A percentile compares a stretch with the other conserved stretches of the same genome.
phyloP scores from a whole-genome alignment of 1,140 invertebrate species.

The Camponotus vicinus region DNA sequence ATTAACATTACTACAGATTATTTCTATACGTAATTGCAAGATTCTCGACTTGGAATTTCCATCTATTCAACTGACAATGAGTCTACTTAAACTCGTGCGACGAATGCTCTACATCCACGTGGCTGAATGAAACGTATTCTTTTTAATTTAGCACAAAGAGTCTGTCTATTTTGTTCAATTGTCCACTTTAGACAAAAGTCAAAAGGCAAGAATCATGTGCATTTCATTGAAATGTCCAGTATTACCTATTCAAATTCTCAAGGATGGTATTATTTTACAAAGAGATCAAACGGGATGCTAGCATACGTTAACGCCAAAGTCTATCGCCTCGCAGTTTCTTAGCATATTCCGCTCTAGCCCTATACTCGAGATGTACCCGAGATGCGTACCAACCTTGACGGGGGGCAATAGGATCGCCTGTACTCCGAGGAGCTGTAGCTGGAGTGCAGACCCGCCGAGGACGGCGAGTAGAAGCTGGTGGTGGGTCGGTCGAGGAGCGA shows the following conservation, averaged over 20 bases:
- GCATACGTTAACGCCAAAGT: too few relatives aligned
- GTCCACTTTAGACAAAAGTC: too few relatives aligned
- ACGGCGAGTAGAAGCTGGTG: conserved; percentile 72
- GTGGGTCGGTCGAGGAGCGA: conserved; percentile 70
- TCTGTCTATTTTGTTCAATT: too few relatives aligned
- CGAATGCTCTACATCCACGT: background rate
- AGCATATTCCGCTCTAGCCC: too few relatives aligned
- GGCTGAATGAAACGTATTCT: background rate
- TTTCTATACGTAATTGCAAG: background rate
- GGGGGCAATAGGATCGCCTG: conserved; percentile 70
- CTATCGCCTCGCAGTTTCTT: background rate
- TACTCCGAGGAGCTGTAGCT: conserved; percentile 68
- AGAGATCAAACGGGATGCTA: too few relatives aligned
- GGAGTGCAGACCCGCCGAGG: conserved; percentile 54
- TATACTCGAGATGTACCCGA: background rate
- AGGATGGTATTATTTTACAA: too few relatives aligned
- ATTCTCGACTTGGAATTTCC: background rate
- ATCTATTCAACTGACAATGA: background rate
- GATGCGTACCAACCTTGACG: conserved; percentile 64
- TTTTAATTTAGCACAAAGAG: too few relatives aligned
- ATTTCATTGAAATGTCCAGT: too few relatives aligned
- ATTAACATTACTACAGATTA: too few relatives aligned
- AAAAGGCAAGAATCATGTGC: too few relatives aligned
- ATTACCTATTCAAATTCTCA: too few relatives aligned
- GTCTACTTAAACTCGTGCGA: conserved; percentile 10